Evolutionary conservation across 1,140 invertebrate genomes (phyloP), one percentile per base, ranked within the genome.

Genomic region (Proctacanthus coquilletti): DNA sequence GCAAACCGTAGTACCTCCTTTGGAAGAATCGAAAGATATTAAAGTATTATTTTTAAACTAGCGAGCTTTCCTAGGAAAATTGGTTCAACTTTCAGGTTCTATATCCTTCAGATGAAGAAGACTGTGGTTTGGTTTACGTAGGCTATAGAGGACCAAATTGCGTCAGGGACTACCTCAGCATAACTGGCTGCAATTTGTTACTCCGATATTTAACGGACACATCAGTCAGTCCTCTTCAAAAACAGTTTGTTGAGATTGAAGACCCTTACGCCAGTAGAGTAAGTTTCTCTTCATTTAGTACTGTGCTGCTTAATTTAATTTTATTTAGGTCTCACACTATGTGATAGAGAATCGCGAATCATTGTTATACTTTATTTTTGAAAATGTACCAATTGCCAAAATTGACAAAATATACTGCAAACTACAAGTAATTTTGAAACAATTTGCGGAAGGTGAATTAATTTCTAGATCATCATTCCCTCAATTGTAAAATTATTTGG

Each of bases 71-170:
- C 64, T 66, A 45, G 42, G 65, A 51, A 61, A 68, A n/a, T n/a
- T n/a, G n/a, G n/a, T n/a, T n/a, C n/a, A n/a, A n/a, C n/a, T n/a
- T 50, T 17, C 64, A 34, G 41, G 64, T 78, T 2, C 62, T 68
- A 39, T 93, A 85, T 67, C 83, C 88, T 0, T 76, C 78, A 31
- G 86, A 92, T 56, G 80, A 84, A 38, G 86, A 89, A 55, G 77
- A 78, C 41, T 80, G 81, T 64, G 89, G 87, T 18, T 63, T 88
- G 45, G 79, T 91, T 17, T 62, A 68, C 40, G 69, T 85, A 42
- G 82, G 72, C 0, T 93, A 84, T 80, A 63, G 84, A 44, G 87
- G 87, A n/a, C 84, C 86, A 1, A 67, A 71, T n/a, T 64, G 70
- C 13, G 66, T 74, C 1, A 59, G 38, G 19, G 66, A 68, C 42